Evolutionary conservation across 1,140 invertebrate genomes (phyloP).

Genomic region (Lordiphosa mommai): DNA sequence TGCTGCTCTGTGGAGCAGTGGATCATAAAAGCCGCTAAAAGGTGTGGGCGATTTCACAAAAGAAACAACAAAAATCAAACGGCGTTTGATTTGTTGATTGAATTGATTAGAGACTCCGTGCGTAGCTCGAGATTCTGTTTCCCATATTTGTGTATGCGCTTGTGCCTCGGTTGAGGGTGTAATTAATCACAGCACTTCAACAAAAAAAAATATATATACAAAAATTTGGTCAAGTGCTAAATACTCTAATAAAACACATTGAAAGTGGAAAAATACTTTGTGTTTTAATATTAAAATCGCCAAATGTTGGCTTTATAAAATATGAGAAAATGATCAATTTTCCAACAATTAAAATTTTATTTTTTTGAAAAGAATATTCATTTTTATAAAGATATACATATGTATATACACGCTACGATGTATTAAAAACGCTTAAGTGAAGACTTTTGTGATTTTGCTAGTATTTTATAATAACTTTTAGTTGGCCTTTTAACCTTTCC

Average conservation of each 20-base stretch:
- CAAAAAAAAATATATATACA: slow-evolving; percentile 9
- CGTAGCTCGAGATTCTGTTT: slow-evolving; percentile 22
- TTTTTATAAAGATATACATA: too few relatives aligned
- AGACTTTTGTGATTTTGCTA: too few relatives aligned
- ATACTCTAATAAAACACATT: slow-evolving; percentile 44
- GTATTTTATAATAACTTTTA: too few relatives aligned
- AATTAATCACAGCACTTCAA: slow-evolving; percentile 51
- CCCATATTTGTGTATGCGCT: slow-evolving; percentile 9
- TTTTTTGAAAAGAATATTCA: too few relatives aligned
- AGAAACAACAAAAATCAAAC: slow-evolving; percentile 21
- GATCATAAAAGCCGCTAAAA: slow-evolving; percentile 75
- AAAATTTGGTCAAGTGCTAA: slow-evolving; percentile 44
- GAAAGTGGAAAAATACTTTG: slow-evolving; percentile 14
- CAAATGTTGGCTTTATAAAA: too few relatives aligned
- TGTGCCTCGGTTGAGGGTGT: slow-evolving; percentile 37
- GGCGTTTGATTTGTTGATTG: slow-evolving; percentile 58
- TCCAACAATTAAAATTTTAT: too few relatives aligned
- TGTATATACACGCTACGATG: too few relatives aligned
- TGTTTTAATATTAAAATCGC: too few relatives aligned
- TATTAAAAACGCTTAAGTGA: too few relatives aligned
- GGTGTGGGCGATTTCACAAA: slow-evolving; percentile 67
- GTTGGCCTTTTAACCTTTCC: too few relatives aligned
- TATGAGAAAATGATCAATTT: too few relatives aligned
- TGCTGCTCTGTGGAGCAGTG: slow-evolving; percentile 66
- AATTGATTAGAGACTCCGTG: slow-evolving; percentile 59